Conservation (phyloP, 2,888 invertebrate genomes). For the Andrena chrysosceles region DNA sequence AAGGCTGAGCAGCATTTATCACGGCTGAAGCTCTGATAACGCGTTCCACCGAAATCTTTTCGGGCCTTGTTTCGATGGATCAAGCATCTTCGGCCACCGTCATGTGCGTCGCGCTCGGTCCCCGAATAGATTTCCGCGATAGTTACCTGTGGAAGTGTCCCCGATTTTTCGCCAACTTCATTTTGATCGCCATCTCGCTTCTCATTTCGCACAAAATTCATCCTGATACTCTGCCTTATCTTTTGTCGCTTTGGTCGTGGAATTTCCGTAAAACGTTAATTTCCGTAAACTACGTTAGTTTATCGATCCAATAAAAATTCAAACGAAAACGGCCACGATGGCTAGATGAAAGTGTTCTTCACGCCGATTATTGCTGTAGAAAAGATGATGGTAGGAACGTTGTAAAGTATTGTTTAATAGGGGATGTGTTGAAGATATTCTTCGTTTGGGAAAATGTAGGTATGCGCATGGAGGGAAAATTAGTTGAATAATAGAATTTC, state of each 20-base stretch:
- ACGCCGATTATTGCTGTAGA: no score
- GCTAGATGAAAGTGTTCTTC: no score
- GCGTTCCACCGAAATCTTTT: background rate
- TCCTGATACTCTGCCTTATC: background rate
- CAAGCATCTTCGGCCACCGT: background rate
- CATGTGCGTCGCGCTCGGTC: no score
- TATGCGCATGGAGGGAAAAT: no score
- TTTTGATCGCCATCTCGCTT: background rate
- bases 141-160: background rate
- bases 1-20: slow-evolving; percentile 40
- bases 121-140: background rate
- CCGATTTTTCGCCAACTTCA: background rate
- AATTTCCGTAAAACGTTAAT: background rate
- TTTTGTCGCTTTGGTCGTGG: slow-evolving; percentile 18
- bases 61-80: slow-evolving; percentile 5
- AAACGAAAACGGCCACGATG: no score
- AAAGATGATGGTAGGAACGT: no score
- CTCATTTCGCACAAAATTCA: background rate
- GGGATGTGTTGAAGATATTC: no score
- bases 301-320: background rate
- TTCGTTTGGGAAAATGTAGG: no score
- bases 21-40: slow-evolving; percentile 37
- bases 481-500: no score
- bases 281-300: background rate
- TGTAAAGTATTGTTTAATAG: no score